A percentile compares a stretch with the other conserved stretches of the same genome.
Conservation (phyloP, 2,888 invertebrate species). For the Theodoxus fluviatilis region DNA sequence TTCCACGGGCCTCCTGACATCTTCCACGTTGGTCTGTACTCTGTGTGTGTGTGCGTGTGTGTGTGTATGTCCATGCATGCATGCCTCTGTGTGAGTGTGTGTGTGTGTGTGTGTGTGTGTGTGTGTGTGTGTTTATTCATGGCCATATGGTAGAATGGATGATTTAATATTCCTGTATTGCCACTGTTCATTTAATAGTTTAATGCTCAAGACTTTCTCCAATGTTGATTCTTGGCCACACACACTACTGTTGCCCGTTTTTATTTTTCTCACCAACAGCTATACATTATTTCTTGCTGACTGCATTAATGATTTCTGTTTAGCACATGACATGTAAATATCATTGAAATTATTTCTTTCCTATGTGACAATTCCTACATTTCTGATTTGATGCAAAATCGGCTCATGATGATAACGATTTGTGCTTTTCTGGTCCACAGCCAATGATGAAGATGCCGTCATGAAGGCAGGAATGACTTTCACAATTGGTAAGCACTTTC, state of each 20-base stretch:
- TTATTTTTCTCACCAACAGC: too few species aligned
- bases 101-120: not conserved
- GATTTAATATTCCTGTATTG: not conserved
- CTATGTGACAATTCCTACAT: too few species aligned
- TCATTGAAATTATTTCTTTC: too few species aligned
- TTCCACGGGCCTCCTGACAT: constrained; percentile 94
- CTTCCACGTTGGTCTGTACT: constrained; percentile 77
- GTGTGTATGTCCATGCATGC: not conserved
- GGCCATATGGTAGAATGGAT: not conserved
- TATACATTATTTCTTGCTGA: too few species aligned
- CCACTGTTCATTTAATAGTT: too few species aligned
- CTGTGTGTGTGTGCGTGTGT: constrained; percentile 13
- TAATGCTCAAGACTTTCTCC: too few species aligned
- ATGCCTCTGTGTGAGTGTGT: too few species aligned
- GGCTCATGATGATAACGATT: not conserved
- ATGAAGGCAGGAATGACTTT: constrained; percentile 93
- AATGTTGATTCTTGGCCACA: too few species aligned
- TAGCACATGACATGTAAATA: too few species aligned
- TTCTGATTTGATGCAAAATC: not conserved
- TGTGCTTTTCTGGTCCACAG: constrained; percentile 28
- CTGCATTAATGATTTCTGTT: too few species aligned
- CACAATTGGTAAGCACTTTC: constrained; percentile 73
- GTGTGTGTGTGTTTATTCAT: not conserved
- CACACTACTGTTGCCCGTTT: too few species aligned
- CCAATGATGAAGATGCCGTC: constrained; percentile 35